phyloP scores from a whole-genome alignment of 2,113 vertebrate species.

The Xyliphius kryptos region DNA sequence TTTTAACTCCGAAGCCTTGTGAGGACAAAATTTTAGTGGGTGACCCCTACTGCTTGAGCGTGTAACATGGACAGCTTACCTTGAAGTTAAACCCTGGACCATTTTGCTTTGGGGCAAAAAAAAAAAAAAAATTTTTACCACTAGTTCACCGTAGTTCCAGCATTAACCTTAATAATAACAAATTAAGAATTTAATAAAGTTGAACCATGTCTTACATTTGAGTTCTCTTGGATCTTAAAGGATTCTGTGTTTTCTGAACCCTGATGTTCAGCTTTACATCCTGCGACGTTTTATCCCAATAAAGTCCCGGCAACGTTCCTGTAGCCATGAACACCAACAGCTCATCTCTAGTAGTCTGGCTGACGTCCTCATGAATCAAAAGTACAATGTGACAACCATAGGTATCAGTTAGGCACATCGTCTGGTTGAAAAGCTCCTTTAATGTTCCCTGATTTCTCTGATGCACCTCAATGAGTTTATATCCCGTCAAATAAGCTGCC shows the following conservation, averaged over 20 bases:
- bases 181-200: too few relatives aligned
- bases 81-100: too few relatives aligned
- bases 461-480: slow-evolving; percentile 60
- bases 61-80: too few relatives aligned
- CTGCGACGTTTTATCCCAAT: slow-evolving; percentile 55
- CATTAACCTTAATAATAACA: too few relatives aligned
- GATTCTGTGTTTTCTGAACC: slow-evolving; percentile 40
- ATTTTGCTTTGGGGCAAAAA: too few relatives aligned
- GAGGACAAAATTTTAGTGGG: too few relatives aligned
- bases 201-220: slow-evolving; percentile 60
- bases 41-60: too few relatives aligned
- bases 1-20: too few relatives aligned
- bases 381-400: slow-evolving; percentile 54
- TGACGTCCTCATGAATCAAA: slow-evolving; percentile 59
- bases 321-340: slow-evolving; percentile 61
- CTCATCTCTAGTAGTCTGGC: slow-evolving; percentile 49
- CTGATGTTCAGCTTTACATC: slow-evolving; percentile 49
- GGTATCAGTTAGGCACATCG: slow-evolving; percentile 52
- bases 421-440: slow-evolving; percentile 57
- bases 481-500: slow-evolving; percentile 57
- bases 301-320: slow-evolving; percentile 60
- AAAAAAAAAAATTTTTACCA: too few relatives aligned
- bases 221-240: slow-evolving; percentile 46
- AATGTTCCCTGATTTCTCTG: slow-evolving; percentile 47
- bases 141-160: too few relatives aligned